Evolutionary conservation across 2,888 invertebrate genomes (phyloP).

Genomic region (Stegana nigrithorax): DNA sequence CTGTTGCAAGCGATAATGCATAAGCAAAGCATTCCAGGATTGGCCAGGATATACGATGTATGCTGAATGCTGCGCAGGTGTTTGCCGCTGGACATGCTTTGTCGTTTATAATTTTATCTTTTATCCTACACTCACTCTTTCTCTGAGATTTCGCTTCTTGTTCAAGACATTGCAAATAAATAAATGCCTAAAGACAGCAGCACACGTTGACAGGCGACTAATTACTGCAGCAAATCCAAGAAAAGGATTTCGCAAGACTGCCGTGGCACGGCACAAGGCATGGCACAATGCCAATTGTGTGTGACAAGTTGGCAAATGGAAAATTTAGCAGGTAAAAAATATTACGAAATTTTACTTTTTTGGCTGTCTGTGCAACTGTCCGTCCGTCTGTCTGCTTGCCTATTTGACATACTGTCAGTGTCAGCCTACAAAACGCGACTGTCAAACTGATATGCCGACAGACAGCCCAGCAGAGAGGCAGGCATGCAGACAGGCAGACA

Average conservation of each 20-base stretch:
- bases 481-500: not conserved
- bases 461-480: too few species aligned
- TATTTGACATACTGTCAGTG: constrained; percentile 12
- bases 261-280: not conserved
- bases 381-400: not conserved
- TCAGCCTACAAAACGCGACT: not conserved
- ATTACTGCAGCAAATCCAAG: constrained; percentile 46
- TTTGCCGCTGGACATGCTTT: constrained; percentile 7
- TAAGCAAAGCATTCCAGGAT: constrained; percentile 13
- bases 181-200: not conserved
- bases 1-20: too few species aligned
- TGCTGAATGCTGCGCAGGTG: too few species aligned
- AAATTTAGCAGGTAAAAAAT: too few species aligned
- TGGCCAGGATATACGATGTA: constrained; percentile 15
- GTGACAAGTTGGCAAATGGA: not conserved
- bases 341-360: too few species aligned
- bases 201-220: constrained; percentile 52
- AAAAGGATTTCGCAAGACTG: constrained; percentile 42
- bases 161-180: too few species aligned
- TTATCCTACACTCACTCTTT: too few species aligned
- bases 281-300: not conserved
- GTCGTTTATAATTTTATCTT: not conserved
- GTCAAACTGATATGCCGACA: not conserved
- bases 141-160: too few species aligned
- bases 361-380: not conserved